Percentiles rank a stretch among this genome's conserved stretches.
Evolutionary conservation across 2,888 invertebrate species (phyloP).

Genomic region (Belgica antarctica): DNA sequence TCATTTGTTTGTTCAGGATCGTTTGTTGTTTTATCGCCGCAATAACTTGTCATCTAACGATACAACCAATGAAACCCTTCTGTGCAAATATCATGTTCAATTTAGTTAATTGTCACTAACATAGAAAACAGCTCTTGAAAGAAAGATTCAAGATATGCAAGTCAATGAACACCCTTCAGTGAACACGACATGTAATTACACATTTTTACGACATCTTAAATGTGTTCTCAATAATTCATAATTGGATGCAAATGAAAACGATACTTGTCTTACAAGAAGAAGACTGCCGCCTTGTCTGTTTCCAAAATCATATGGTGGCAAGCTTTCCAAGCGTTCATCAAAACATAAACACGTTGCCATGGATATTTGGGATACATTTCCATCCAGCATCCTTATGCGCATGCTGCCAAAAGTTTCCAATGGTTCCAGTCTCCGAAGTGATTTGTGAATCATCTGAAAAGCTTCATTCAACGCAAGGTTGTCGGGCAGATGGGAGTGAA

Average conservation of each 20-base stretch:
- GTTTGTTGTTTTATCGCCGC: too few relatives aligned
- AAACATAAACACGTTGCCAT: constrained; percentile 38
- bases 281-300: neutral
- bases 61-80: too few relatives aligned
- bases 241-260: neutral
- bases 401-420: neutral
- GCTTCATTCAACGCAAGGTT: neutral
- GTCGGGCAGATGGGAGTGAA: constrained; percentile 10
- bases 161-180: neutral
- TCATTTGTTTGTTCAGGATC: too few relatives aligned
- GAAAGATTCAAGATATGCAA: neutral
- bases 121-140: too few relatives aligned
- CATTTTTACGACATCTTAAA: neutral
- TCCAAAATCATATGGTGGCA: constrained; percentile 13
- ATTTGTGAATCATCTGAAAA: neutral
- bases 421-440: neutral
- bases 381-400: constrained; percentile 28
- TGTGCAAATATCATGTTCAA: too few relatives aligned
- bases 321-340: constrained; percentile 15
- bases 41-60: too few relatives aligned
- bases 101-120: too few relatives aligned
- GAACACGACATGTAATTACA: neutral
- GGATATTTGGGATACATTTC: constrained; percentile 1
- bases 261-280: neutral
- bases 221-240: too few relatives aligned